phyloP scores from a whole-genome alignment of 2,113 vertebrate genomes.

The Dasypus novemcinctus region DNA sequence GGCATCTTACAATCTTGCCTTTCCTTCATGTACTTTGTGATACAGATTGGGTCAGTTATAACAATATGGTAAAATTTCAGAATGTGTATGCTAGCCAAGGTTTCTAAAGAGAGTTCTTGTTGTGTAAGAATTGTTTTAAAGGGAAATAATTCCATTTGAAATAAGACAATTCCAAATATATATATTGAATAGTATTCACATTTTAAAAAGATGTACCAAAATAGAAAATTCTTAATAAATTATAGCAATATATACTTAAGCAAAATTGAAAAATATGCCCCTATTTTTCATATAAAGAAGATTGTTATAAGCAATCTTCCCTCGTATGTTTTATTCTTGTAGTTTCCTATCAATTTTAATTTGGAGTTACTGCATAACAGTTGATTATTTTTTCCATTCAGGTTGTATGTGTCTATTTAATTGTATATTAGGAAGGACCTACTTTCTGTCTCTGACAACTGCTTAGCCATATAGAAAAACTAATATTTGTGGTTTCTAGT shows the following conservation, averaged over 20 bases:
- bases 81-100: not conserved
- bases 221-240: not conserved
- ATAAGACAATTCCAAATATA: not conserved
- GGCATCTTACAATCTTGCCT: not conserved
- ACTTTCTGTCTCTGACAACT: not conserved
- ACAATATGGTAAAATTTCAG: not conserved
- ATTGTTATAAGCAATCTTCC: not conserved
- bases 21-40: not conserved
- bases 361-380: not conserved
- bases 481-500: not conserved
- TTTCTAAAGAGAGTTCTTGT: not conserved
- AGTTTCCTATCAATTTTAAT: not conserved
- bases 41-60: not conserved
- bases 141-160: not conserved
- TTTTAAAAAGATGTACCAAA: not conserved
- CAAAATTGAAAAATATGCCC: not conserved
- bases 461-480: not conserved
- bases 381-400: not conserved
- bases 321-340: not conserved
- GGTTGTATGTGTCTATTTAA: not conserved
- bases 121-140: not conserved
- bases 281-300: not conserved
- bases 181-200: not conserved
- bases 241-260: not conserved
- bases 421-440: not conserved